Evolutionary conservation across 2,797 vertebrate species (phyloP), one percentile per base, ranked within the genome.

Genomic region (Limosa lapponica): DNA sequence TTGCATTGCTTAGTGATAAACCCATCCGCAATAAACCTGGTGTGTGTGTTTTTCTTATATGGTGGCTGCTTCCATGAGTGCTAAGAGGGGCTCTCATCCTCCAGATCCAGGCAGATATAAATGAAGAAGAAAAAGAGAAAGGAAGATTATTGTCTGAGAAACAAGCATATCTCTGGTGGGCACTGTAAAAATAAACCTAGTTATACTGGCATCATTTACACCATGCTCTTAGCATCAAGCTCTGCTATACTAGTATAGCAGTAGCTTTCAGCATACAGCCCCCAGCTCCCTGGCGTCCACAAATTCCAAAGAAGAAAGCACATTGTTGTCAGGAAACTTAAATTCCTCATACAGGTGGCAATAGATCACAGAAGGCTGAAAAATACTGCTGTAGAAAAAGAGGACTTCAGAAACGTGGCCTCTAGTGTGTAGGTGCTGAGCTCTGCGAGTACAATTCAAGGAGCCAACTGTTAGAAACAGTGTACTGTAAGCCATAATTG

Each of bases 71-170:
- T 58, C n/a, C 9, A 23, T 36, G n/a, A 59, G 16, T 27, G 57
- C 57, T 36, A 17, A 37, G 34, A 59, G 57, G 57, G 57, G 22
- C 34, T 58, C 6, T 58, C 55, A 34, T 58, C n/a, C 55, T 58
- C 55, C n/a, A 58, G 13, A 36, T 34, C 34, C 57, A 34, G 23
- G 57, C 23, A 58, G 34, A 10, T 52, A 30, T 11, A 52, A 52
- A 52, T 30, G 28, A 52, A 28, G 51, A 52, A 52, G 51, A 52
- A 52, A 58, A 58, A 34, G 61, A 89, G 67, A 95, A 82, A 85
- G 75, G 59, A 52, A 73, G 30, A 91, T 94, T 89, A 91, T 83
- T 94, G 69, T 90, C 87, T 66, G 30, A 73, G 66, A 58, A 87
- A 79, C 36, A 72, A 71, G 43, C n/a, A 12, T 16, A 32, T 16